Conservation (phyloP, 2,113 vertebrate genomes). For the Canis aureus region DNA sequence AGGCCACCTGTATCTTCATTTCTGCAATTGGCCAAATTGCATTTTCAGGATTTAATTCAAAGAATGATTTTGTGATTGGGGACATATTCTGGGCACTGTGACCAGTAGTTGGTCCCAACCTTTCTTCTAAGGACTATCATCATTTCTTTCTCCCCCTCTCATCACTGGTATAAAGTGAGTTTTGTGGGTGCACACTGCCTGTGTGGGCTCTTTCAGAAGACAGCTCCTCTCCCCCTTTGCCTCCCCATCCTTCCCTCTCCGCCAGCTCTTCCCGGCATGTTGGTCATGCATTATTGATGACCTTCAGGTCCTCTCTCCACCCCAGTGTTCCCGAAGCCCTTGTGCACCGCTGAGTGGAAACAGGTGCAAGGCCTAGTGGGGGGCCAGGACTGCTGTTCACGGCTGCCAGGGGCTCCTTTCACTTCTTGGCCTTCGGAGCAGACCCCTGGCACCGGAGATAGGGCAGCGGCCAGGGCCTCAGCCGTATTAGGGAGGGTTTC, state of each 20-base stretch:
- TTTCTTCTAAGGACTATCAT: background rate
- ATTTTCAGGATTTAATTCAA: background rate
- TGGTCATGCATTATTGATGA: conserved; percentile 81
- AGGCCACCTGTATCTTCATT: background rate
- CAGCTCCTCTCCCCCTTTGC: background rate
- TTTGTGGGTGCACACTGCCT: background rate
- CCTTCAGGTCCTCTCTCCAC: background rate
- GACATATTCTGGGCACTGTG: background rate
- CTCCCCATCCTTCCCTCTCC: background rate
- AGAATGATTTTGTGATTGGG: background rate
- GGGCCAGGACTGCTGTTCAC: conserved; percentile 43
- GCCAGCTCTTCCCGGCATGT: background rate
- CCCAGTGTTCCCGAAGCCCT: conserved; percentile 61
- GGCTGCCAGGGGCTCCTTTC: conserved; percentile 61
- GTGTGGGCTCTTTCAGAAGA: background rate
- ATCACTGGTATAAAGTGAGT: background rate
- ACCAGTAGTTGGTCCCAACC: background rate
- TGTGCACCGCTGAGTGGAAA: conserved; percentile 74
- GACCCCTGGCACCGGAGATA: conserved; percentile 40
- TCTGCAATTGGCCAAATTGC: no score
- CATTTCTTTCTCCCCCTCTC: background rate
- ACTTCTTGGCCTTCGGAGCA: conserved; percentile 72
- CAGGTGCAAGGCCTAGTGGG: conserved; percentile 77
- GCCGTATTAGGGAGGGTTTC: background rate
- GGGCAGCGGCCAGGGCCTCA: background rate